phyloP scores from a whole-genome alignment of 2,888 invertebrate species.

The Nomada fucata region DNA sequence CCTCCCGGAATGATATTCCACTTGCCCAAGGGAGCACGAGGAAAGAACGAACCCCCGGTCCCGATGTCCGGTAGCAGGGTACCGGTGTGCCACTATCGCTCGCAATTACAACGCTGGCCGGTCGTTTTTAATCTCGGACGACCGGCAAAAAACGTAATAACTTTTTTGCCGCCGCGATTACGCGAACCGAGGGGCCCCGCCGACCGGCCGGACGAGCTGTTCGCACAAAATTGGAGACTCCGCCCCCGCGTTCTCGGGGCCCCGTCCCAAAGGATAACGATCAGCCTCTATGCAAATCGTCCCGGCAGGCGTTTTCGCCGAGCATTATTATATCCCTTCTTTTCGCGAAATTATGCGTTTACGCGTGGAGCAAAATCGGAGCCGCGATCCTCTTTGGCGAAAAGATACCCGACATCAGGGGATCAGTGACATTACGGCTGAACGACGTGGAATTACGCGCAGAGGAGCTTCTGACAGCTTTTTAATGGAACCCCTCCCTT shows the following conservation, averaged over 20 bases:
- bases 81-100: conserved; percentile 65
- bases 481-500: conserved; percentile 52
- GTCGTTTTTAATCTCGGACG: conserved; percentile 75
- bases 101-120: conserved; percentile 74
- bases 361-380: conserved; percentile 3
- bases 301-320: conserved; percentile 47
- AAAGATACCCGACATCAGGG: conserved; percentile 10
- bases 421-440: conserved; percentile 56
- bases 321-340: conserved; percentile 58
- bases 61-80: conserved; percentile 63
- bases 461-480: conserved; percentile 64
- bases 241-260: conserved; percentile 63
- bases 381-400: conserved; percentile 16
- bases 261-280: conserved; percentile 58
- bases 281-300: conserved; percentile 68
- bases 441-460: conserved; percentile 1
- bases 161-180: conserved; percentile 69
- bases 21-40: conserved; percentile 21
- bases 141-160: conserved; percentile 74
- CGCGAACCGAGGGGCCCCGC: conserved; percentile 30
- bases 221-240: conserved; percentile 67
- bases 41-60: conserved; percentile 31
- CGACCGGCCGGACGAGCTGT: conserved; percentile 47
- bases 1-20: conserved; percentile 72
- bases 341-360: conserved; percentile 51